phyloP scores from a whole-genome alignment of 1,140 invertebrate species.

The Drosophila ficusphila region DNA sequence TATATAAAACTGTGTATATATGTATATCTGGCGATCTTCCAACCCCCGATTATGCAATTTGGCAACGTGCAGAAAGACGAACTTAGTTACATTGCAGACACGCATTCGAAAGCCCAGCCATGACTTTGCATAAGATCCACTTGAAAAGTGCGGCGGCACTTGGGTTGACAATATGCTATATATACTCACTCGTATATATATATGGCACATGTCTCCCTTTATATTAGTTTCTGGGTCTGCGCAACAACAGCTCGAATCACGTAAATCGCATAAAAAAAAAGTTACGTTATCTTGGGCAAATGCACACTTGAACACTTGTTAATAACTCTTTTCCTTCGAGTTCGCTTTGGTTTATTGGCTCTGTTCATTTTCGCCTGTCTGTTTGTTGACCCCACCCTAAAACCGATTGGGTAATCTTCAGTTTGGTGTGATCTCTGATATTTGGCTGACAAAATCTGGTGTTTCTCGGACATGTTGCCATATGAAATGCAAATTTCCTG shows the following conservation, averaged over 20 bases:
- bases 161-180: conserved; percentile 48
- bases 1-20: conserved; percentile 3
- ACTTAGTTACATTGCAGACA: conserved; percentile 49
- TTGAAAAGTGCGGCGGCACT: conserved; percentile 18
- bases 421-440: conserved; percentile 33
- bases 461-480: not conserved
- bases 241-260: conserved; percentile 48
- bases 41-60: conserved; percentile 65
- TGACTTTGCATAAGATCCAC: conserved; percentile 78
- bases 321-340: conserved; percentile 30
- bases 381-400: conserved; percentile 57
- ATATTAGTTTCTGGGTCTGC: conserved; percentile 45
- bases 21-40: conserved; percentile 14
- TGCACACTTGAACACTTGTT: conserved; percentile 28
- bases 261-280: conserved; percentile 76
- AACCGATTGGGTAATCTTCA: conserved; percentile 55
- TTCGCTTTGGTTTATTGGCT: conserved; percentile 59
- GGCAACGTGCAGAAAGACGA: conserved; percentile 77
- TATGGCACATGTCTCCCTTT: conserved; percentile 13
- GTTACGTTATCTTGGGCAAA: conserved; percentile 63
- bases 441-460: conserved; percentile 23
- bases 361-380: conserved; percentile 59
- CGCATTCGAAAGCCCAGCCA: conserved; percentile 55
- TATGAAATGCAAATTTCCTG: conserved; percentile 44
- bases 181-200: not conserved